These are phyloP conservation scores for Nymphalis polychloros DNA, from an alignment of 2,888 invertebrate species.

Conservation along the genomic window DNA sequence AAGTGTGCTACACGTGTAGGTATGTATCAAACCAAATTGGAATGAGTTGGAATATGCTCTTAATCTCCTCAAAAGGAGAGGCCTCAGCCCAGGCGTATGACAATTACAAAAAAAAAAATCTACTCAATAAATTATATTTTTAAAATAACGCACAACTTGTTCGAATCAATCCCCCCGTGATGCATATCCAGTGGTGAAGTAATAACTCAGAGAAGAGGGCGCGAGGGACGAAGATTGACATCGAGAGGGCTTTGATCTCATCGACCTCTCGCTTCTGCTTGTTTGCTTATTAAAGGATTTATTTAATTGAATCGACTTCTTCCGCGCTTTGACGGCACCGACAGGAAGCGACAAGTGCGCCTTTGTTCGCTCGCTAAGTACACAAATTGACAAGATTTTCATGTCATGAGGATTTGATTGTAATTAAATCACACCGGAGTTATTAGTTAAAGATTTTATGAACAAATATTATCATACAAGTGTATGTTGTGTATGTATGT, in stretches of 20 bases:
- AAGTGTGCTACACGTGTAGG: no score
- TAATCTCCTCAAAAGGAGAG: no score
- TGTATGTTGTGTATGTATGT: no score
- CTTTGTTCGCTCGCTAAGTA: constrained; percentile 41
- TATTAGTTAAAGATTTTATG: no score
- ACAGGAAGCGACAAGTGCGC: constrained; percentile 39
- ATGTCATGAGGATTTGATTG: constrained; percentile 1
- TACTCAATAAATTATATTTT: no score
- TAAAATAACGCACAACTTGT: neutral
- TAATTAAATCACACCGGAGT: neutral
- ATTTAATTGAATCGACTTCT: constrained; percentile 58
- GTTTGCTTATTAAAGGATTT: constrained; percentile 65
- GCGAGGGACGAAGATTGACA: constrained; percentile 21
- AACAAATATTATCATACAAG: no score
- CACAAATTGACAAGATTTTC: constrained; percentile 29
- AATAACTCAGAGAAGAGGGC: constrained; percentile 2
- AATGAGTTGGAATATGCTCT: no score
- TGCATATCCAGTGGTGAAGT: neutral
- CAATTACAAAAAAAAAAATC: no score
- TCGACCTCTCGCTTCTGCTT: constrained; percentile 51
- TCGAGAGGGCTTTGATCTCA: constrained; percentile 41
- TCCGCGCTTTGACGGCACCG: constrained; percentile 38
- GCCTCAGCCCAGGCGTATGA: no score
- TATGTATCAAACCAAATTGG: no score
- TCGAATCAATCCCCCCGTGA: constrained; percentile 5